Base-by-base conservation (phyloP, 2,113 vertebrate species). In the Chrysemys picta region DNA sequence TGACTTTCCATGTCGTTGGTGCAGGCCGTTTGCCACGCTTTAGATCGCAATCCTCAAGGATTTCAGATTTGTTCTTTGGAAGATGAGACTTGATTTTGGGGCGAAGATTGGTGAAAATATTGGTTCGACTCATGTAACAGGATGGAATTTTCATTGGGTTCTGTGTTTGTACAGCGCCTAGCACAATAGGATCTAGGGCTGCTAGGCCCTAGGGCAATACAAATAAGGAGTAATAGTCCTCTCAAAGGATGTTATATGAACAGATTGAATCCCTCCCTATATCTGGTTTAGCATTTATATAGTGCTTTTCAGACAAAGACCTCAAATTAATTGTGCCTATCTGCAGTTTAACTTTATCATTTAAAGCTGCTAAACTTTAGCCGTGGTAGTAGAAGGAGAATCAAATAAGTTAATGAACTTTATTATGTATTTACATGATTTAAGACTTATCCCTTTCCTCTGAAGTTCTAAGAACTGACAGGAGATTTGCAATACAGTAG, bases 361-460 rank as follows among this genome's bases (percentile, higher is more conserved):
- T 78, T 78, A 27, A 78, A 78, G 75, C 45, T 27, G 42, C 42
- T 47, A 25, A 47, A 47, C 22, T 27, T 78, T 25, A 8, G 75
- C 75, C 29, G 6, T 24, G 22, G 89, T 35, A 1, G 81, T 84
- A 91, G 80, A 92, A 96, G 75, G 88, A 13, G 89, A 94, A 96
- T 97, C 96, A 95, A 96, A 95, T 81, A 54, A 89, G 54, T 69
- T 97, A 96, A 95, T 56, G 95, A 86, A 89, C 92, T 96, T 96
- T 93, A 47, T 35, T 8, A 79, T 3, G 13, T 93, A 92, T 95
- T 96, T 93, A 95, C 81, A 88, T 9, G 89, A 80, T 87, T 83
- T 11, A 78, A 92, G 56, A 49, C 82, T 8, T 27, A 47, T 47
- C 42, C 45, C 75, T 78, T 47, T 78, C 89, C 47, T 49, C n/a